phyloP scores from a whole-genome alignment of 2,888 invertebrate species.

The Agelastica alni region DNA sequence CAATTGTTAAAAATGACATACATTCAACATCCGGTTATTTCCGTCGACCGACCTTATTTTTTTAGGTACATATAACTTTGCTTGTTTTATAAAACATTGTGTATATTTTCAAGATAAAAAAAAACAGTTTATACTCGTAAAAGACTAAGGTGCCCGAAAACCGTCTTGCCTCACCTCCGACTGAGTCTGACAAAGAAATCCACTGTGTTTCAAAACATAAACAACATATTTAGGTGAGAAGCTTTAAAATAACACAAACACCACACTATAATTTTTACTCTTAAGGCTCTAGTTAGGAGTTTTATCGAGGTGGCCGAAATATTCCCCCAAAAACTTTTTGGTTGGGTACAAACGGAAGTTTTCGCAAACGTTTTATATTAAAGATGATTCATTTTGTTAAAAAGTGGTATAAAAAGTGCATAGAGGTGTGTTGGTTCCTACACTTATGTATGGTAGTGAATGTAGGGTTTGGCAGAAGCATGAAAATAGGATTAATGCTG shows the following conservation, averaged over 20 bases:
- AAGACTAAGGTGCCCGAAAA: not conserved
- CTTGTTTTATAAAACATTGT: not conserved
- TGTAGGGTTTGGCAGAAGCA: no score
- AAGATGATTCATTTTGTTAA: no score
- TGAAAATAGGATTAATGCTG: no score
- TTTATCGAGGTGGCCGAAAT: not conserved
- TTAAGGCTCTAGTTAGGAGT: not conserved
- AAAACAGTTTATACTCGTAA: not conserved
- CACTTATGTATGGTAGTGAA: no score
- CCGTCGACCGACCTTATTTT: not conserved
- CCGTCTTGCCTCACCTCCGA: not conserved
- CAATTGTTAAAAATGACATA: no score
- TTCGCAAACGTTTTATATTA: no score
- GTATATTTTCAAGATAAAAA: not conserved
- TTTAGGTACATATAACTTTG: not conserved
- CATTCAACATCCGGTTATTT: no score
- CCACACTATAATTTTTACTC: conserved; percentile 13
- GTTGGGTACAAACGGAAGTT: no score
- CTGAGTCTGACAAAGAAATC: conserved; percentile 16
- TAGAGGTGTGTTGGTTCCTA: no score
- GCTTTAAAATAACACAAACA: conserved; percentile 18
- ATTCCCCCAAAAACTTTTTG: conserved; percentile 2
- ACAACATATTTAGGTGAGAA: conserved; percentile 23
- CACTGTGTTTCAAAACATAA: conserved; percentile 17
- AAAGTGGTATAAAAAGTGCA: no score